These are phyloP conservation scores for Austrolebias charrua DNA, from an alignment of 2,797 vertebrate genomes.

Conservation along the genomic window DNA sequence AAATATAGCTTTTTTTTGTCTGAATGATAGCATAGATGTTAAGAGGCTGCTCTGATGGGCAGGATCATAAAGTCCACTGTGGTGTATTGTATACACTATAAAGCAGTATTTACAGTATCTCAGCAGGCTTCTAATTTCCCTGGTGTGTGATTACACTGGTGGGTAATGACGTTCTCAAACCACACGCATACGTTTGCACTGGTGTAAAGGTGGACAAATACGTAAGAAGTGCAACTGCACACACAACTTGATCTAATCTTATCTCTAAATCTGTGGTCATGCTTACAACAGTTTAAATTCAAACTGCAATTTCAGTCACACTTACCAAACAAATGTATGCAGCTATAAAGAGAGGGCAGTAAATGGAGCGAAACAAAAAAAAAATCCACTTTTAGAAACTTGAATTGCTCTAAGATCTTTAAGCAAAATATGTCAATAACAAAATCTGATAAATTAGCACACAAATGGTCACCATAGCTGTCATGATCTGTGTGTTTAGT, in stretches of 20 bases:
- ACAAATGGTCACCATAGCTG: slow-evolving; percentile 2
- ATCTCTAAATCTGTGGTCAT: slow-evolving; percentile 8
- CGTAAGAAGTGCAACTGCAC: slow-evolving; percentile 16
- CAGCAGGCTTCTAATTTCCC: slow-evolving; percentile 66
- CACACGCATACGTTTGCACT: slow-evolving; percentile 43
- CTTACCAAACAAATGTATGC: not conserved
- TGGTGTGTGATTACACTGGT: slow-evolving; percentile 47
- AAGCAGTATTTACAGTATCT: slow-evolving; percentile 53
- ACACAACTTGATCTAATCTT: slow-evolving; percentile 4
- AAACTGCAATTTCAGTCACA: not conserved
- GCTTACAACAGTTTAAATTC: not conserved
- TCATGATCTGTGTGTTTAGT: no score
- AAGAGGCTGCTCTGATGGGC: slow-evolving; percentile 51
- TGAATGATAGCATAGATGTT: slow-evolving; percentile 50
- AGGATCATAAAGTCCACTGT: slow-evolving; percentile 52
- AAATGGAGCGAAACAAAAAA: not conserved
- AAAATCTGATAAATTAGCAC: not conserved
- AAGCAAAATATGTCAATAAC: no score
- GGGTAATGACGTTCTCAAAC: slow-evolving; percentile 60
- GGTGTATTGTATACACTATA: slow-evolving; percentile 63
- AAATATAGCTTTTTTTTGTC: not conserved
- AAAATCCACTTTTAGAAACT: no score
- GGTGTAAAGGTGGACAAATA: slow-evolving; percentile 1
- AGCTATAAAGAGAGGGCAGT: not conserved
- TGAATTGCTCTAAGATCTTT: no score